Percentiles rank a stretch among this genome's conserved stretches.
Evolutionary conservation across 2,797 vertebrate species (phyloP).

Genomic region (Acanthiza pusilla): DNA sequence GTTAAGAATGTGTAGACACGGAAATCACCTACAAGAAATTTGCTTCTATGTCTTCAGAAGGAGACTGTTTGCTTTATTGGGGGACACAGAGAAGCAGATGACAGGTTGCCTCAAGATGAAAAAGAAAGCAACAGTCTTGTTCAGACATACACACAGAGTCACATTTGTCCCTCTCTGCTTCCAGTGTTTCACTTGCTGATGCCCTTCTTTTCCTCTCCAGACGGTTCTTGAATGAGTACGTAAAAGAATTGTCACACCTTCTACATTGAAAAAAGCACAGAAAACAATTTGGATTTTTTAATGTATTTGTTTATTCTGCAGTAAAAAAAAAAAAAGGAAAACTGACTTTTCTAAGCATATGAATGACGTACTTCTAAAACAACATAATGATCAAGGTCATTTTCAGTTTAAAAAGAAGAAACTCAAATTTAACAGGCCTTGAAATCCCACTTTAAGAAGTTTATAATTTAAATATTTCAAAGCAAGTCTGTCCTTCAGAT

Average conservation of each 20-base stretch:
- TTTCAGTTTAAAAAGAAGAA: conserved; percentile 33
- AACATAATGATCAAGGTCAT: conserved; percentile 29
- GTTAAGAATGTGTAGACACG: background rate
- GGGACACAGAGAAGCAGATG: background rate
- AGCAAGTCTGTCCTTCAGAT: conserved; percentile 18
- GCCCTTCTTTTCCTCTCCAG: background rate
- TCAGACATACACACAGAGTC: background rate
- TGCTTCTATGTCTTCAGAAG: background rate
- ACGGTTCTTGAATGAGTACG: background rate
- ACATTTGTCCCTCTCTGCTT: background rate
- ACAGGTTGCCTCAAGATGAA: background rate
- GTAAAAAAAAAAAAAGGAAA: conserved; percentile 30
- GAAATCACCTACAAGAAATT: background rate
- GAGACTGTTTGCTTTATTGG: background rate
- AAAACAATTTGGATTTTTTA: background rate
- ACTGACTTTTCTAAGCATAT: conserved; percentile 15
- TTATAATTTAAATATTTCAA: conserved; percentile 51
- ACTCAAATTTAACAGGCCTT: conserved; percentile 32
- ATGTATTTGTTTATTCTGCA: conserved; percentile 49
- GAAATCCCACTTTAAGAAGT: conserved; percentile 36
- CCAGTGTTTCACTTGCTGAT: background rate
- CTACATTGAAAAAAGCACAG: background rate
- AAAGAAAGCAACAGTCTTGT: background rate
- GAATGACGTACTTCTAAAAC: conserved; percentile 18
- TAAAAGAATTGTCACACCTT: background rate